These are phyloP conservation scores for Melieria picta DNA, from an alignment of 2,888 invertebrate species.

Conservation along the genomic window DNA sequence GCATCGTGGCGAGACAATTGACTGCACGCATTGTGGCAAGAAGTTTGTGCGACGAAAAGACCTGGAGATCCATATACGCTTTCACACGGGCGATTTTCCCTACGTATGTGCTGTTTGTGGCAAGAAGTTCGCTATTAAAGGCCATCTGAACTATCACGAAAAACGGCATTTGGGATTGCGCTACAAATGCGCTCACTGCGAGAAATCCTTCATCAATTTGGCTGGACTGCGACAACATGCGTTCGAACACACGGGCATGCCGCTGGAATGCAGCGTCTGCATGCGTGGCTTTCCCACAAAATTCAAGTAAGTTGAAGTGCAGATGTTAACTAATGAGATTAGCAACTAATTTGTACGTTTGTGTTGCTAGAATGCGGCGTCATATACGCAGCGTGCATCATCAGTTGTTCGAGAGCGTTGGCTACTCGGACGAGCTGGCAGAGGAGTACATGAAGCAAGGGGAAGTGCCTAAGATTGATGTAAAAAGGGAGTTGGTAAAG, in stretches of 20 bases:
- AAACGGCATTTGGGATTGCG: slow-evolving; percentile 44
- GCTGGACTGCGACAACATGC: slow-evolving; percentile 46
- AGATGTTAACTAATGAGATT: not conserved
- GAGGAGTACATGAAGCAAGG: slow-evolving; percentile 25
- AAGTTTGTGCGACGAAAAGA: slow-evolving; percentile 47
- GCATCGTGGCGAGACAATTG: slow-evolving; percentile 48
- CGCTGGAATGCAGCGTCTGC: slow-evolving; percentile 42
- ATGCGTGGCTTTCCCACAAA: slow-evolving; percentile 45
- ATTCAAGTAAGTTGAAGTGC: slow-evolving; percentile 43
- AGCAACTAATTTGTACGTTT: no score
- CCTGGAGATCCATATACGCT: slow-evolving; percentile 45
- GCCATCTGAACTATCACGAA: slow-evolving; percentile 46
- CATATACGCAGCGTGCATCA: slow-evolving; percentile 37
- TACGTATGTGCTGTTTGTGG: slow-evolving; percentile 43
- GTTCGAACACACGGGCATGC: slow-evolving; percentile 46
- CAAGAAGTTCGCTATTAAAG: slow-evolving; percentile 45
- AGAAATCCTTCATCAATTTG: slow-evolving; percentile 45
- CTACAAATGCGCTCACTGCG: slow-evolving; percentile 43
- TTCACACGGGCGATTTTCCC: slow-evolving; percentile 48
- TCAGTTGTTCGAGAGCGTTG: slow-evolving; percentile 16
- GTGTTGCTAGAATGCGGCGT: slow-evolving; percentile 28
- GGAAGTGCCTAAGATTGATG: not conserved
- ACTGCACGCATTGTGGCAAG: slow-evolving; percentile 46
- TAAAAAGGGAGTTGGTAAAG: not conserved
- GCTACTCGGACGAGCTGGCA: slow-evolving; percentile 23